Evolutionary conservation across 2,888 invertebrate species (phyloP), one percentile per base, ranked within the genome.

Genomic region (Scaptomyza polygonia): DNA sequence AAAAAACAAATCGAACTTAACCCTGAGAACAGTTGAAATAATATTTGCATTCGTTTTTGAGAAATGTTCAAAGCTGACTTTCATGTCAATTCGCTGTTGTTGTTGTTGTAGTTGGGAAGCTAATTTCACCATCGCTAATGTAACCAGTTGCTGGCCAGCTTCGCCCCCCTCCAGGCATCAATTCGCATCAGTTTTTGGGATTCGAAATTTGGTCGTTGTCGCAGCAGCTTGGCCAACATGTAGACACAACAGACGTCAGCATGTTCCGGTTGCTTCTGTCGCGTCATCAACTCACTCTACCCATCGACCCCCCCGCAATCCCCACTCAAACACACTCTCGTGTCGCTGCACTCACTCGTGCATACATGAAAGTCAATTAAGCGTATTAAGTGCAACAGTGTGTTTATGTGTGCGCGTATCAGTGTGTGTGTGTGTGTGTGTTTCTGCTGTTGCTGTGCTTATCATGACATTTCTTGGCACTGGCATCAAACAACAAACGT

Each of bases 361-460:
- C 86, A 86, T 86, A 79, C 88, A 88, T 84, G 86, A 87, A 89
- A 89, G 89, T 89, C 89, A 89, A 89, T 89, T 89, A 89, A 89
- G 89, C 89, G 89, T 89, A 89, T 89, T 89, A 89, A 89, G 86
- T 88, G 86, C 65, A 74, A 45, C 65, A 80, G 68, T 81, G 66
- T 67, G 47, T 51, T 51, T 51, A 51, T 62, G 47, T 62, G 44
- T 49, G 25, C 21, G 52, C 40, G 25, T 54, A 43, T 57, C 56
- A 27, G 36, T 27, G 14, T 9, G 44, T 49, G 30, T 40, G 53
- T 53, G 63, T 54, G 59, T 43, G 57, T 66, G 55, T 30, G 49
- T 70, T 51, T 43, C 42, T 52, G 42, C 44, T 59, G 53, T 65
- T 39, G 52, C 57, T 66, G 65, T 68, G 82, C 79, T 80, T 82